Base-by-base conservation (phyloP, 2,888 invertebrate species). In the Coelinius sp. region DNA sequence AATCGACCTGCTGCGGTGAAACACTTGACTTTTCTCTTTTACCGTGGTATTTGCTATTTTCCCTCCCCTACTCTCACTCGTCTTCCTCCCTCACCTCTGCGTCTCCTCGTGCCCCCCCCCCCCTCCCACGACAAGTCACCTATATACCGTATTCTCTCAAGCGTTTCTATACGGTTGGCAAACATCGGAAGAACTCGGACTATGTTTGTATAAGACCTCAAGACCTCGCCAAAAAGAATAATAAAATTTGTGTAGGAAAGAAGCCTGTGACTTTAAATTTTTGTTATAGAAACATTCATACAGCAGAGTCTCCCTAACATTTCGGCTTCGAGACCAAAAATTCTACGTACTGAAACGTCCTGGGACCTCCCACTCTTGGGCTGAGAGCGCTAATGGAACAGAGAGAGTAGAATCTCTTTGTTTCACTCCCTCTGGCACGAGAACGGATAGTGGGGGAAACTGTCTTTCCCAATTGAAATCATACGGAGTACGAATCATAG, bases 141-240 rank as follows among this genome's bases (percentile, higher is more conserved):
- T 27, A 49, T 27, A 49, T 59, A 14, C 31, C 31, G 31, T 27
- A 59, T 25, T 59, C 35, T 59, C 35, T 59, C 35, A 59, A 7
- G 59, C 59, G 59, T 59, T 35, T 59, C 59, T 59, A 10, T 22
- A 59, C 20, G 35, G 35, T 59, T 31, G 14, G 14, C 35, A 20
- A 59, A 27, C 35, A 53, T 14, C 25, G 53, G 12, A 25, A n/a
- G 25, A 53, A 53, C 53, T 53, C 53, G 12, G 53, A 53, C 22
- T 7, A 10, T 53, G 53, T 53, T 53, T 53, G 12, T 59, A 35
- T 17, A 7, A 6, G 10, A 12, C 12, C 49, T 53, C 25, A 25
- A 53, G 25, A 53, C n/a, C 22, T 52, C 12, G 22, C 53, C 7
- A 25, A 53, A 53, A 25, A 25, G 53, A 22, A 53, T 53, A 53